Evolutionary conservation across 1,140 invertebrate species (phyloP).

Genomic region (Oncopodura yosiiana): DNA sequence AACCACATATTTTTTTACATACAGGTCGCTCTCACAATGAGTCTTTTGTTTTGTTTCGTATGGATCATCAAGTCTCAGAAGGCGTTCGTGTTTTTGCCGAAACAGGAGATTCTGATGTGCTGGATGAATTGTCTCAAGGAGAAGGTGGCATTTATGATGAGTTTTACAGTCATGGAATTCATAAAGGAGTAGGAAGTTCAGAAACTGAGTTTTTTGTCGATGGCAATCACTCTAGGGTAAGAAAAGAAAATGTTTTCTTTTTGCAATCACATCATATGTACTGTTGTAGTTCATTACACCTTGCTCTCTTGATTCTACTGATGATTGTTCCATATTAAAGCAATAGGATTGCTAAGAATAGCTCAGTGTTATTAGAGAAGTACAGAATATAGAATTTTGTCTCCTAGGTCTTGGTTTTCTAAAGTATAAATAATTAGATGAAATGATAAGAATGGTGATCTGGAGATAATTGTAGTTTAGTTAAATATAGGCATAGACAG

Average conservation of each 20-base stretch:
- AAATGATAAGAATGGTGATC: no score
- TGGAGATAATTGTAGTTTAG: no score
- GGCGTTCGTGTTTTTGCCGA: slow-evolving; percentile 74
- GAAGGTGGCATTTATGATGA: slow-evolving; percentile 60
- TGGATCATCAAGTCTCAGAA: slow-evolving; percentile 55
- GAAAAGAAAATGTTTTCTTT: neutral
- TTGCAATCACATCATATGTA: no score
- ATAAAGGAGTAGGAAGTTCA: slow-evolving; percentile 62
- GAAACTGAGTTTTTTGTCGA: slow-evolving; percentile 79
- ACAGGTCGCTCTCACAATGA: slow-evolving; percentile 75
- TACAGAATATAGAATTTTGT: no score
- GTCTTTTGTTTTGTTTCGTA: slow-evolving; percentile 65
- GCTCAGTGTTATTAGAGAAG: no score
- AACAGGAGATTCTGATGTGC: slow-evolving; percentile 57
- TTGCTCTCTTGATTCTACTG: no score
- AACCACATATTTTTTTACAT: slow-evolving; percentile 34
- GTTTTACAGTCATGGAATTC: slow-evolving; percentile 67
- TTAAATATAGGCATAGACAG: no score
- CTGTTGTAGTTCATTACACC: no score
- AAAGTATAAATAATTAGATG: no score
- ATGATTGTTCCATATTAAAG: no score
- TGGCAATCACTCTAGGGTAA: slow-evolving; percentile 72
- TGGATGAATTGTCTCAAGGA: slow-evolving; percentile 52
- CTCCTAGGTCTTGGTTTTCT: no score
- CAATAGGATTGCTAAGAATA: no score